These are phyloP conservation scores for Helicoverpa zea DNA, from an alignment of 1,140 invertebrate genomes.

Conservation along the genomic window DNA sequence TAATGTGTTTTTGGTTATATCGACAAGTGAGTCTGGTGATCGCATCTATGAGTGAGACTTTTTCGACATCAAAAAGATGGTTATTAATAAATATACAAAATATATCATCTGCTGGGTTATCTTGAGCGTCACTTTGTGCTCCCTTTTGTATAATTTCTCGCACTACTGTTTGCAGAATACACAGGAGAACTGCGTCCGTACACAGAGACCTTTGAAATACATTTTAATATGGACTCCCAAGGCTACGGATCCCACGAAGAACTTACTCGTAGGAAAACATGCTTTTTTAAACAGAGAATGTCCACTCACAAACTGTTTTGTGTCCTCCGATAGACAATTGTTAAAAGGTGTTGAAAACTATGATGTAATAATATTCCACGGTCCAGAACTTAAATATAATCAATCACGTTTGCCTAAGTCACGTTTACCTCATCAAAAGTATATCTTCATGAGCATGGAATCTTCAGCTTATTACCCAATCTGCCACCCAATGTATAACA, in stretches of 20 bases:
- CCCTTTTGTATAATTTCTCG: background rate
- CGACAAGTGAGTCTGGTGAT: too few species aligned
- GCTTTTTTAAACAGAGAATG: constrained; percentile 56
- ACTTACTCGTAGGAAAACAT: constrained; percentile 50
- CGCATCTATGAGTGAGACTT: too few species aligned
- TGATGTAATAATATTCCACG: constrained; percentile 61
- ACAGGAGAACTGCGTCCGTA: too few species aligned
- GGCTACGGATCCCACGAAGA: constrained; percentile 46
- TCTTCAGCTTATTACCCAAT: constrained; percentile 71
- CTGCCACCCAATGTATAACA: constrained; percentile 56
- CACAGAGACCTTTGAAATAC: background rate
- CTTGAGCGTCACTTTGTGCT: background rate
- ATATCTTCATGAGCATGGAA: constrained; percentile 80
- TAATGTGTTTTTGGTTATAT: too few species aligned
- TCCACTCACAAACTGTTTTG: constrained; percentile 54
- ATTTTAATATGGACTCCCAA: constrained; percentile 55
- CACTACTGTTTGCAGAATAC: constrained; percentile 11
- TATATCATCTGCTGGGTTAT: background rate
- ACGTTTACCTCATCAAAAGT: constrained; percentile 73
- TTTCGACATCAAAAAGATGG: background rate
- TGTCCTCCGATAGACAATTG: constrained; percentile 51
- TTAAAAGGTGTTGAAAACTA: constrained; percentile 57
- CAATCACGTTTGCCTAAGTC: constrained; percentile 57
- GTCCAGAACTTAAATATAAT: constrained; percentile 51
- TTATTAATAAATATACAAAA: background rate